Evolutionary conservation across 2,113 vertebrate genomes (phyloP), one percentile per base, ranked within the genome.

Genomic region (Phrynosoma platyrhinos): DNA sequence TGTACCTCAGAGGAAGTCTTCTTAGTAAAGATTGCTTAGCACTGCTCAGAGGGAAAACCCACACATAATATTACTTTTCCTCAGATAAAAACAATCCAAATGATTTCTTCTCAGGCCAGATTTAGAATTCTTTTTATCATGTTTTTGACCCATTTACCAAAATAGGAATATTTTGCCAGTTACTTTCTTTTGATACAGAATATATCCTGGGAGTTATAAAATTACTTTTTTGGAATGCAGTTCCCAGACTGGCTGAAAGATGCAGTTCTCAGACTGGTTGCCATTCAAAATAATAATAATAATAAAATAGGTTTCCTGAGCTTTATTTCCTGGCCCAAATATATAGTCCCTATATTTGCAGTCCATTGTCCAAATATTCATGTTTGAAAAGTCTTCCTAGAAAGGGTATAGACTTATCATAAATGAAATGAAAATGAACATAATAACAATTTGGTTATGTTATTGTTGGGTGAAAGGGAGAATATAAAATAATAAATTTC

Each of bases 401-500:
- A 16, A 78, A 88, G 16, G 9, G 4, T 80, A 58, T 82, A 0
- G 23, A 3, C 3, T 32, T 87, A 52, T 13, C 36, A 83, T 90
- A 71, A 84, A 69, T 74, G 13, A 32, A 7, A 42, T 80, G 85
- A 75, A 85, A 90, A 66, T 89, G 68, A 32, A 82, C 64, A 21
- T 66, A 58, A 21, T 76, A 76, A 23, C 14, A 84, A 36, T 27
- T 30, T 20, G 30, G 32, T 88, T 81, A 40, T 69, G 20, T 6
- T 66, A 21, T 84, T 42, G 68, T 14, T 79, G 3, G 1, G 7
- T 20, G 21, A 64, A 72, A 80, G 32, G 36, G 3, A 76, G 64
- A 83, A 13, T 2, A 32, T 64, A 36, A 36, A 14, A 12, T 75
- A 1, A 27, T 69, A 53, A 71, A 88, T 72, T 71, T 86, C 52